phyloP scores from a whole-genome alignment of 2,113 vertebrate species.

The Phrynocephalus versicolor region DNA sequence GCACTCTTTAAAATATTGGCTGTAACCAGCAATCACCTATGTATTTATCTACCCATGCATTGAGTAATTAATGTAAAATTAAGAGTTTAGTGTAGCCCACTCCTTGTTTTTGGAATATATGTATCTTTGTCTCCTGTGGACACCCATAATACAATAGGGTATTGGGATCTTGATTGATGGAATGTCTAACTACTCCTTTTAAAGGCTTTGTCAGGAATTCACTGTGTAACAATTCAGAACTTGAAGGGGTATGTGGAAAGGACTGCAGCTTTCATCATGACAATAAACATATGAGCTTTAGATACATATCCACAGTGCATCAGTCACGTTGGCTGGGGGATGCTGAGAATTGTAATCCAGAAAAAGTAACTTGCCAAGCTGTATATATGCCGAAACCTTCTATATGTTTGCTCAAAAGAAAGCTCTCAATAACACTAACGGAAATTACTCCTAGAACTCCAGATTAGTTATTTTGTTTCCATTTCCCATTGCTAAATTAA shows the following conservation, averaged over 20 bases:
- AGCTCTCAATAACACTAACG: neutral
- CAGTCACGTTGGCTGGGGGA: too few species aligned
- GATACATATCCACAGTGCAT: too few species aligned
- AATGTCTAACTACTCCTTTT: neutral
- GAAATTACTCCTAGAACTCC: neutral
- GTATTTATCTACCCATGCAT: constrained; percentile 59
- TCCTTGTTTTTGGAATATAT: neutral
- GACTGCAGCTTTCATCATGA: too few species aligned
- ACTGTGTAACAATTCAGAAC: neutral
- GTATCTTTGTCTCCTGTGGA: constrained; percentile 2
- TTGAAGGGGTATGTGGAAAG: neutral
- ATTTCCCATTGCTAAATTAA: neutral
- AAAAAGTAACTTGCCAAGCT: too few species aligned
- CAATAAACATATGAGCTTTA: too few species aligned
- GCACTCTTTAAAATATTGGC: constrained; percentile 51
- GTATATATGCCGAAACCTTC: neutral
- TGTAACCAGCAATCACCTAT: constrained; percentile 48
- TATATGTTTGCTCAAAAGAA: neutral
- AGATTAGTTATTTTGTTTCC: neutral
- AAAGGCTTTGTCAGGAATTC: neutral
- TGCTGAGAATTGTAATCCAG: too few species aligned
- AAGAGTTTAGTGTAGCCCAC: constrained; percentile 33
- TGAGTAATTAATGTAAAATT: constrained; percentile 55
- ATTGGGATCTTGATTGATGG: neutral
- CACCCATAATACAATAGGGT: neutral